Evolutionary conservation across 2,888 invertebrate species (phyloP).

Genomic region (Eucera pruinosa): DNA sequence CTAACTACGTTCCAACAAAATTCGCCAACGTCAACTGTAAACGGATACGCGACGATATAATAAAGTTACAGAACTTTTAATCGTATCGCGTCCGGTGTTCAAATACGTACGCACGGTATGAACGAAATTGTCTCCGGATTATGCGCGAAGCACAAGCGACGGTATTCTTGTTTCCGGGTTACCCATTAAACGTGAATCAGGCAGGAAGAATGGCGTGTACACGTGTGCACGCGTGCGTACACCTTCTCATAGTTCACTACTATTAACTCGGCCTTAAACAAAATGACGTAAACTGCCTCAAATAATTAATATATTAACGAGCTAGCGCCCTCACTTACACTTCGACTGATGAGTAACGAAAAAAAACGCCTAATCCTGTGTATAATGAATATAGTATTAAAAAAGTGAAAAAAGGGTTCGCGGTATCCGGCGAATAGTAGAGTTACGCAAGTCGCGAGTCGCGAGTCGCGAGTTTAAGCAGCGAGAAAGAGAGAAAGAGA

Average conservation of each 20-base stretch:
- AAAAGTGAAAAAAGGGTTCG: not conserved
- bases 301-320: conserved; percentile 70
- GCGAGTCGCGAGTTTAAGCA: no score
- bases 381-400: conserved; percentile 39
- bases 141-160: no score
- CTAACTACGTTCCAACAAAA: no score
- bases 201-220: conserved; percentile 36
- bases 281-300: conserved; percentile 75
- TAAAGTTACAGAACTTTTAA: no score
- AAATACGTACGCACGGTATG: no score
- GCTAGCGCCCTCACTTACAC: conserved; percentile 70
- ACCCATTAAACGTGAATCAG: conserved; percentile 44
- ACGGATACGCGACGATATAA: no score
- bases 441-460: conserved; percentile 15
- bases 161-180: not conserved
- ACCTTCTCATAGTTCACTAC: conserved; percentile 69
- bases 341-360: conserved; percentile 63
- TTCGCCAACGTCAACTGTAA: no score
- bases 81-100: no score
- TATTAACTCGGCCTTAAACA: conserved; percentile 73
- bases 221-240: conserved; percentile 32
- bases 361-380: conserved; percentile 60
- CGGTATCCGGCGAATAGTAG: not conserved
- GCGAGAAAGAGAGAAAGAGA: not conserved
- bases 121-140: no score